Base-by-base conservation (phyloP, 2,888 invertebrate genomes). In the Thalpophila matura region DNA sequence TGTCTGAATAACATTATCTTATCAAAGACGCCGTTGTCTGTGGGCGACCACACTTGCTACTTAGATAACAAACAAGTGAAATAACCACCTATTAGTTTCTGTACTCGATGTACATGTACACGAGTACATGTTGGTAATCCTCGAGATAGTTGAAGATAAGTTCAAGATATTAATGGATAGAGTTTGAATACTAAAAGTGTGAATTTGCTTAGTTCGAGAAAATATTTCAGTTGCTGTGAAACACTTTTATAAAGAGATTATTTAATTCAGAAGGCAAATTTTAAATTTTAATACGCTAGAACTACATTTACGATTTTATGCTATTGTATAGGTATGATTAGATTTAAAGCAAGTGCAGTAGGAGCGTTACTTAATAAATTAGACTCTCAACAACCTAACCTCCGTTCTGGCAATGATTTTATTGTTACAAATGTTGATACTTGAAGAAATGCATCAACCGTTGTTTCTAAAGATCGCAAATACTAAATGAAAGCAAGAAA, bases 1-100 rank as follows among this genome's bases (percentile, higher is more conserved):
- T 20, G 16, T 20, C 22, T 35, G 42, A 57, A 71, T 58, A 26
- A 38, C 33, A 51, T 65, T 60, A 59, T 56, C 26, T 64, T 16
- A 56, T 65, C 43, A 51, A 53, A 56, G 38, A 29, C 12, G n/a
- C 50, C 58, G 45, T 40, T 50, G 29, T 66, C 16, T 33, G 9
- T 26, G 1, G 2, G 12, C 4, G 26, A 42, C 37, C 46, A 53
- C 46, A 62, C 9, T 51, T 14, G 27, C 16, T 31, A 20, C 27
- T 43, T 37, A 43, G 29, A 31, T 38, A 38, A 42, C 7, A 46
- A 42, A 62, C 43, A 16, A 22, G n/a, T 26, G 1, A 55, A 46
- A 37, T 51, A 51, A 47, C 10, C 27, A 42, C 3, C 7, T 68
- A 51, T 61, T 27, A 24, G 22, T 60, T 53, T 14, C 20, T 14